phyloP scores from a whole-genome alignment of 1,140 invertebrate genomes.

The Drosophila tsacasi region DNA sequence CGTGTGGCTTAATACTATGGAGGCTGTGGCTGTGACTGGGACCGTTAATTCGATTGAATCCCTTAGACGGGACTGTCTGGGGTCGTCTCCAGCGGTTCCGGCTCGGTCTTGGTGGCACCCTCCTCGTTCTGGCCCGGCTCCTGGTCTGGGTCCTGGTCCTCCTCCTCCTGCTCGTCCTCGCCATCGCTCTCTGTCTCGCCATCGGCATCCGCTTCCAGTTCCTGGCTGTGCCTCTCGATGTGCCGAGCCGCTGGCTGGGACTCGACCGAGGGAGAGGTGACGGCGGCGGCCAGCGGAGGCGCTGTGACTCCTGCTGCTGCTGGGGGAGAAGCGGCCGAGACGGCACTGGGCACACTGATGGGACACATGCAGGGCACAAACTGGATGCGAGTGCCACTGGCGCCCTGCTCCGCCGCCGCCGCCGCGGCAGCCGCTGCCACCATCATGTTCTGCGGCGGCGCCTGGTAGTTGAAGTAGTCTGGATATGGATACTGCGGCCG shows the following conservation, averaged over 20 bases:
- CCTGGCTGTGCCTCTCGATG: slow-evolving; percentile 49
- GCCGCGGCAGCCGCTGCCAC: slow-evolving; percentile 6
- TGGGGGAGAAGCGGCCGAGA: background rate
- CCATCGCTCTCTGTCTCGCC: slow-evolving; percentile 7
- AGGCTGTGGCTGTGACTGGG: background rate
- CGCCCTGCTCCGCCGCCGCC: slow-evolving; percentile 27
- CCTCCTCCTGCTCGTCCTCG: slow-evolving; percentile 26
- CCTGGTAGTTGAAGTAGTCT: slow-evolving; percentile 79
- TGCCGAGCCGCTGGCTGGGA: slow-evolving; percentile 47
- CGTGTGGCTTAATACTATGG: slow-evolving; percentile 37
- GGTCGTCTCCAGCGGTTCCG: slow-evolving; percentile 52
- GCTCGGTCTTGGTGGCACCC: background rate
- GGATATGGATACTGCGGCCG: slow-evolving; percentile 81
- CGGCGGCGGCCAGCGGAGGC: slow-evolving; percentile 20
- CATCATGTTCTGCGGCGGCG: slow-evolving; percentile 25
- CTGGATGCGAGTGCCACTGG: slow-evolving; percentile 58
- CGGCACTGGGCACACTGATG: slow-evolving; percentile 60
- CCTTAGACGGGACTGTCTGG: slow-evolving; percentile 59
- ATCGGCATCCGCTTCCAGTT: slow-evolving; percentile 37
- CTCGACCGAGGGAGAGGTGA: background rate
- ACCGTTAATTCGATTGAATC: background rate
- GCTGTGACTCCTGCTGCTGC: slow-evolving; percentile 28
- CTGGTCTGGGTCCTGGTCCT: slow-evolving; percentile 13
- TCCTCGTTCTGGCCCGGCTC: slow-evolving; percentile 16
- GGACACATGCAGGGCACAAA: slow-evolving; percentile 84